Evolutionary conservation across 2,113 vertebrate species (phyloP).

Genomic region (Paramormyrops kingsleyae): DNA sequence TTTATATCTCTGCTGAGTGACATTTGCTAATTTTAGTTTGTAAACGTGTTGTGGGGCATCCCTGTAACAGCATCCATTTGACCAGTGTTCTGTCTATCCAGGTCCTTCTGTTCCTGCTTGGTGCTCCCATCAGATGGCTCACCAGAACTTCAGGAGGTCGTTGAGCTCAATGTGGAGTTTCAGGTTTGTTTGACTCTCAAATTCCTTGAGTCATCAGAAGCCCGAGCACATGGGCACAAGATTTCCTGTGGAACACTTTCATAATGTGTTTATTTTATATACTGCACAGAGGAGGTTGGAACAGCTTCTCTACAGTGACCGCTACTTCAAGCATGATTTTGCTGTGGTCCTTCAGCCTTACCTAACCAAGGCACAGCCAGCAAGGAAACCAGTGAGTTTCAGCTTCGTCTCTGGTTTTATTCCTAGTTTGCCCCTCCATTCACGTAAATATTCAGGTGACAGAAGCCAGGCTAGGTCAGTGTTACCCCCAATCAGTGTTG

Average conservation of each 20-base stretch:
- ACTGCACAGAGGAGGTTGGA: conserved; percentile 58
- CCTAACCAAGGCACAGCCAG: conserved; percentile 55
- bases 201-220: not conserved
- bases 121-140: conserved; percentile 53
- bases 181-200: conserved; percentile 51
- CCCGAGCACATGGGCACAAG: too few relatives aligned
- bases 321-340: conserved; percentile 63
- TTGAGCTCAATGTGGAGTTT: conserved; percentile 61
- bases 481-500: not conserved
- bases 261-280: not conserved
- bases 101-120: conserved; percentile 69
- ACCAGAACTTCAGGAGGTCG: conserved; percentile 58
- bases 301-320: conserved; percentile 52
- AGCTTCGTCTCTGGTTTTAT: not conserved
- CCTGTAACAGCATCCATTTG: not conserved
- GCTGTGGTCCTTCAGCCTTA: conserved; percentile 70
- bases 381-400: conserved; percentile 51
- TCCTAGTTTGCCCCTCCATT: not conserved
- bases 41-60: not conserved
- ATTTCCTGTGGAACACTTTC: not conserved
- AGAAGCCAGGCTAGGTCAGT: not conserved
- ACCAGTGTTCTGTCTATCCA: conserved; percentile 27
- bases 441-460: not conserved
- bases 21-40: not conserved
- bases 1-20: not conserved